phyloP scores from a whole-genome alignment of 2,888 invertebrate genomes.

The Phasia obesa region DNA sequence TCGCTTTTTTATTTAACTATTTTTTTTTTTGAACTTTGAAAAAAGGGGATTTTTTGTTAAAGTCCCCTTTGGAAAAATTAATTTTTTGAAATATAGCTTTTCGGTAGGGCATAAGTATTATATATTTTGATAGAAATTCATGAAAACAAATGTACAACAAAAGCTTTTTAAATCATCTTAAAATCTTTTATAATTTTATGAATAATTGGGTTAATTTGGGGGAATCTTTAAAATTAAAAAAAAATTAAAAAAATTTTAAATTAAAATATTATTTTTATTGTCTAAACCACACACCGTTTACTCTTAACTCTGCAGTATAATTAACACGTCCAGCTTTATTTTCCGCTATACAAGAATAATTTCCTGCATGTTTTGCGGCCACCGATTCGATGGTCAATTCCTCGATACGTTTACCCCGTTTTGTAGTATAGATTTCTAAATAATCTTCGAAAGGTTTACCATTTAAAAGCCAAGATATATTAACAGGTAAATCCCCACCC shows the following conservation, averaged over 20 bases:
- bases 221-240: constrained; percentile 38
- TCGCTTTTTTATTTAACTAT: too few species aligned
- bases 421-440: constrained; percentile 80
- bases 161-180: too few species aligned
- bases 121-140: too few species aligned
- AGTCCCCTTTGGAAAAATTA: too few species aligned
- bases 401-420: constrained; percentile 83
- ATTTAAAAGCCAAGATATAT: constrained; percentile 85
- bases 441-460: constrained; percentile 81
- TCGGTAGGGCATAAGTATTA: too few species aligned
- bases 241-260: constrained; percentile 41
- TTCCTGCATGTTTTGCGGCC: constrained; percentile 87
- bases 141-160: too few species aligned
- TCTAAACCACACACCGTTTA: constrained; percentile 85
- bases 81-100: too few species aligned
- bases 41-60: too few species aligned
- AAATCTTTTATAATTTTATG: not conserved
- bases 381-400: constrained; percentile 87
- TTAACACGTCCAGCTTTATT: constrained; percentile 88
- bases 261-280: not conserved
- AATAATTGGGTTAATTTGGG: not conserved
- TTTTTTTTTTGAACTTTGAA: too few species aligned
- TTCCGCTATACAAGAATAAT: constrained; percentile 89
- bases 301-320: constrained; percentile 87
- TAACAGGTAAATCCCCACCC: constrained; percentile 85